Evolutionary conservation across 2,888 invertebrate species (phyloP), one percentile per base, ranked within the genome.

Genomic region (Cheilosia vulpina): DNA sequence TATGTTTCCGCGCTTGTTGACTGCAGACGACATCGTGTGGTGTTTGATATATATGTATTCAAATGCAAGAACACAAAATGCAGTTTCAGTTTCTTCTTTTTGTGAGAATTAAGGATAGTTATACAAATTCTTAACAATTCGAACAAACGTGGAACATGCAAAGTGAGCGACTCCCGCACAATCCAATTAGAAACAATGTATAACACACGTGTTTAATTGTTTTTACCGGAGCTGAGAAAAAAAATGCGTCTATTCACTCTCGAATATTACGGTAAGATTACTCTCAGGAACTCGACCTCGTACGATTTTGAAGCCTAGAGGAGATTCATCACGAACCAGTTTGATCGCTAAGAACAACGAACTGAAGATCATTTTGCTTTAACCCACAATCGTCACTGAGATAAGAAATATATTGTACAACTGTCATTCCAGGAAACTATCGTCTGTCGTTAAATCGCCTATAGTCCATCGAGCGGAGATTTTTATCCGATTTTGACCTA

Each of bases 391-490:
- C 77, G 62, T 5, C 5, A 13, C 43, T 21, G 58, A 41, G 60
- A 68, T 76, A 68, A 60, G 0, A n/a, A 19, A 13, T 69, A 41
- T 27, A 27, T 69, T 9, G 68, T 69, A 11, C 34, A 81, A 63
- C 9, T 68, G 27, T 41, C 68, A 24, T 55, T 53, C n/a, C 47
- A 50, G 2, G 9, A 19, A 50, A 50, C 47, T 50, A 19, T 47
- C 47, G 9, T 9, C 11, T 47, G 4, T 66, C 66, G 6, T 5
- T 76, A n/a, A 57, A 65, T 1, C 50, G 76, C 0, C 17, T 68
- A 6, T 13, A 68, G 4, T 62, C 60, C n/a, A 63, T 63, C n/a
- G 63, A 71, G 38, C 4, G 34, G 4, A 6, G 72, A 72, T 57
- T 79, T 15, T 11, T 31, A 7, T 58, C 13, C 21, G n/a, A 55